Evolutionary conservation across 2,797 vertebrate genomes (phyloP), one percentile per base, ranked within the genome.

Genomic region (Synanceia verrucosa): DNA sequence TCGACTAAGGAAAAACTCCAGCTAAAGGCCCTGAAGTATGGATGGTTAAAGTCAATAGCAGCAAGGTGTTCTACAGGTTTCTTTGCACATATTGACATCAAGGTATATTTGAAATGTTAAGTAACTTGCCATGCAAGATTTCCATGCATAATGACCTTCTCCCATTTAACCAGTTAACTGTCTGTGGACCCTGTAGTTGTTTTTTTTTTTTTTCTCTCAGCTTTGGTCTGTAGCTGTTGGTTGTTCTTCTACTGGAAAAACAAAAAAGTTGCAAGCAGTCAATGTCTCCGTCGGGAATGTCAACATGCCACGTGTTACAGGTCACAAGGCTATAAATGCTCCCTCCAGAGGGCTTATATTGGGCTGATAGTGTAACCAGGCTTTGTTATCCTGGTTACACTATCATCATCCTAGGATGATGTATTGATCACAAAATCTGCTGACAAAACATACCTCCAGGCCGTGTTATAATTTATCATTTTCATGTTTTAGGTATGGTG

Each of bases 21-120:
- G 23, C 34, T 34, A 33, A 44, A 63, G 14, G 39, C 53, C 53
- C 46, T 47, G 21, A 55, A 24, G 52, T 50, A 5, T 67, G 24
- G 16, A 41, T 59, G 48, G 23, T 78, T 43, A 66, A 79, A 80
- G 83, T 88, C 72, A 87, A 86, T 55, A 70, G 12, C 41, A 81
- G 31, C 26, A 62, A 73, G 75, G 47, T 37, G 73, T 72, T 79
- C 65, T 47, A 70, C 82, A 36, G 61, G 83, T 86, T 82, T 83
- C 46, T 73, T 51, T 78, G 72, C 80, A 79, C 71, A 86, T 61
- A 73, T 0, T 65, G 14, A 66, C 75, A 81, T 51, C 26, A 26
- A 78, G 68, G 46, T 70, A 69, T 74, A 73, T 68, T 73, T 68
- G 34, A 76, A 70, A 70, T 78, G 57, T 57, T 53, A 28, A 64